These are phyloP conservation scores for Atopsyche davidsoni DNA, from an alignment of 1,140 invertebrate species.

Conservation along the genomic window DNA sequence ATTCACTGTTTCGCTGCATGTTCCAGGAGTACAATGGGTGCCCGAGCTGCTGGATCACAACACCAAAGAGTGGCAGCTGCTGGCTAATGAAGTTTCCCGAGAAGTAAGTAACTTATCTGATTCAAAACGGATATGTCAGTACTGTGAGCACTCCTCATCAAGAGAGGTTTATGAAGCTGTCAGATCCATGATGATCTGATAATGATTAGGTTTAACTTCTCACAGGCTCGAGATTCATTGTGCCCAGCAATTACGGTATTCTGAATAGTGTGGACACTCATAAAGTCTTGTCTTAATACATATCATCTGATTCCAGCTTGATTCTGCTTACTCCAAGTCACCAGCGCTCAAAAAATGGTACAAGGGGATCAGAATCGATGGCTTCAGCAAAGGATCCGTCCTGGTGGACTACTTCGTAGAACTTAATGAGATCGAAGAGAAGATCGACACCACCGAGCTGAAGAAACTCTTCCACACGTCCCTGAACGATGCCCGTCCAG, in stretches of 20 bases:
- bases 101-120: slow-evolving; percentile 61
- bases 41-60: slow-evolving; percentile 80
- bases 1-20: too few relatives aligned
- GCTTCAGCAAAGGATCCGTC: slow-evolving; percentile 81
- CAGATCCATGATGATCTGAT: too few relatives aligned
- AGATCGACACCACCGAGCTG: slow-evolving; percentile 74
- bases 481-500: slow-evolving; percentile 50
- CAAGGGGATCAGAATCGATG: slow-evolving; percentile 78
- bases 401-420: slow-evolving; percentile 84
- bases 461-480: slow-evolving; percentile 77
- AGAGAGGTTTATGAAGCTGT: too few relatives aligned
- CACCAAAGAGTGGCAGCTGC: slow-evolving; percentile 75
- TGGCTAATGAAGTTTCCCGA: slow-evolving; percentile 71
- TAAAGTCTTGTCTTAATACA: too few relatives aligned
- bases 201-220: not conserved
- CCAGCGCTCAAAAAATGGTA: slow-evolving; percentile 72
- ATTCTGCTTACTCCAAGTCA: slow-evolving; percentile 71
- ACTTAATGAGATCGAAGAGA: slow-evolving; percentile 66
- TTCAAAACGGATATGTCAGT: too few relatives aligned
- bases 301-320: slow-evolving; percentile 61
- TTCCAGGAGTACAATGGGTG: slow-evolving; percentile 66
- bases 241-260: too few relatives aligned
- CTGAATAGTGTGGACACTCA: too few relatives aligned
- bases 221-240: too few relatives aligned
- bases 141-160: too few relatives aligned